phyloP scores from a whole-genome alignment of 2,888 invertebrate genomes.

The Cepaea hortensis region DNA sequence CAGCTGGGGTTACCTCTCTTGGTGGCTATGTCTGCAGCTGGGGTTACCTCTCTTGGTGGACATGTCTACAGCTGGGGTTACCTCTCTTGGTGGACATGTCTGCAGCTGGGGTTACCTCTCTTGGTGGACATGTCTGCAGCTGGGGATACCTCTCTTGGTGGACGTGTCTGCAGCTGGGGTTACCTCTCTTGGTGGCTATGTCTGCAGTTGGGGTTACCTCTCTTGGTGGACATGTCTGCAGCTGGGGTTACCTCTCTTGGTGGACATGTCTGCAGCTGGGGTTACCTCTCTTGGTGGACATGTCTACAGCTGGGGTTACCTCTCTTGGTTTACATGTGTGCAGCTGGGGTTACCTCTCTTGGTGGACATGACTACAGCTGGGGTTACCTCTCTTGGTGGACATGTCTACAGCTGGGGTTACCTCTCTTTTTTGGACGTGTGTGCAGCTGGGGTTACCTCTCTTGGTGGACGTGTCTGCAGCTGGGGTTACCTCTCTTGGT shows the following conservation, averaged over 20 bases:
- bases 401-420: constrained; percentile 65
- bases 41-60: constrained; percentile 72
- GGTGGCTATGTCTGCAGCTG: constrained; percentile 69
- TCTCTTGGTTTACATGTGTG: constrained; percentile 70
- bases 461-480: constrained; percentile 69
- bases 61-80: constrained; percentile 65
- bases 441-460: constrained; percentile 65
- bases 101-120: constrained; percentile 67
- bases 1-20: constrained; percentile 66
- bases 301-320: constrained; percentile 65
- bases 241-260: constrained; percentile 68
- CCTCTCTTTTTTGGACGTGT: no score
- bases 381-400: constrained; percentile 72
- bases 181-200: constrained; percentile 71
- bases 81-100: constrained; percentile 70
- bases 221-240: constrained; percentile 70
- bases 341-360: constrained; percentile 66
- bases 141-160: constrained; percentile 70
- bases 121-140: constrained; percentile 69
- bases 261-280: constrained; percentile 68
- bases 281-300: constrained; percentile 71
- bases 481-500: constrained; percentile 70
- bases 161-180: constrained; percentile 67
- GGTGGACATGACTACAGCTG: constrained; percentile 69
- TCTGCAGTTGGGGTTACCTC: constrained; percentile 62